These are phyloP conservation scores for Meloe dianella DNA, from an alignment of 2,888 invertebrate genomes.

Conservation along the genomic window DNA sequence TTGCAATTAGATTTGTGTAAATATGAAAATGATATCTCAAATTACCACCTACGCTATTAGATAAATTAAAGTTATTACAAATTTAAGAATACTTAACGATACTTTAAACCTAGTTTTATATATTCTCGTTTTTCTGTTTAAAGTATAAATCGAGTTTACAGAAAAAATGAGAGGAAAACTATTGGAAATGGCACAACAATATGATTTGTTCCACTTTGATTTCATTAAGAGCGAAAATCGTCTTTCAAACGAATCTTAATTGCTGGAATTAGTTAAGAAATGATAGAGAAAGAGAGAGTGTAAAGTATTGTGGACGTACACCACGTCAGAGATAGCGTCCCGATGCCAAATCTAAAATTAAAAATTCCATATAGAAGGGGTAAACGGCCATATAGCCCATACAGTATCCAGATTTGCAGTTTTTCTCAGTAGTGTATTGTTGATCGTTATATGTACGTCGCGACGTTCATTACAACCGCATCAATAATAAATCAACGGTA, in stretches of 20 bases:
- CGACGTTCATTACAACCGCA: slow-evolving; percentile 27
- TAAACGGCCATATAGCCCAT: slow-evolving; percentile 46
- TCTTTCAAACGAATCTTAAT: neutral
- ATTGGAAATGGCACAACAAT: neutral
- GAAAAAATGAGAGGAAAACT: neutral
- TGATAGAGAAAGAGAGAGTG: neutral
- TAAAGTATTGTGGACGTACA: neutral
- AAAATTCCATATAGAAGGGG: slow-evolving; percentile 57
- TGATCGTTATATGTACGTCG: slow-evolving; percentile 40
- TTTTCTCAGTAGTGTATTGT: slow-evolving; percentile 50
- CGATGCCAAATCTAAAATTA: slow-evolving; percentile 71
- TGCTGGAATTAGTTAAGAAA: neutral
- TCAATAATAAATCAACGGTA: slow-evolving; percentile 41
- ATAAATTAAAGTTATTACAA: neutral
- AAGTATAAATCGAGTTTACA: neutral
- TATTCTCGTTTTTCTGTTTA: neutral
- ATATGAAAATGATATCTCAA: neutral
- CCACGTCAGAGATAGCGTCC: slow-evolving; percentile 59
- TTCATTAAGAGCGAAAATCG: neutral
- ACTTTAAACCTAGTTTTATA: neutral
- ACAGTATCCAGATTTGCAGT: slow-evolving; percentile 54
- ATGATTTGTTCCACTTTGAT: neutral
- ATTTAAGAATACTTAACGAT: neutral
- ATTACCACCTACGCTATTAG: neutral
- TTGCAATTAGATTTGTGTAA: neutral